These are phyloP conservation scores for Aphelinus certus DNA, from an alignment of 1,140 invertebrate genomes.

Conservation along the genomic window DNA sequence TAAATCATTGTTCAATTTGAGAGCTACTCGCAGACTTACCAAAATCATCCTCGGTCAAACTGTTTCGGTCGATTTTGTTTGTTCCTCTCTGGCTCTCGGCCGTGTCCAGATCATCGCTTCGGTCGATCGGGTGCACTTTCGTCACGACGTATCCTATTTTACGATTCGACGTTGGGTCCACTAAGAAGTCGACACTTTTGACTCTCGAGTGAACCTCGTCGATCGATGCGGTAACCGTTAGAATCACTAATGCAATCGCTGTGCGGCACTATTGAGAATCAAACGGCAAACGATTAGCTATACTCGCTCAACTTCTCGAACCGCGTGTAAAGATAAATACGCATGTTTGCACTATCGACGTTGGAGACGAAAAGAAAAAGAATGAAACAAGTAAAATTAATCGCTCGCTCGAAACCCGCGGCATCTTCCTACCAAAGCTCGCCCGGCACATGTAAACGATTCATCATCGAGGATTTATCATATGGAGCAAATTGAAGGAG, in stretches of 20 bases:
- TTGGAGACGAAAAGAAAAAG: not conserved
- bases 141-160: conserved; percentile 50
- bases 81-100: conserved; percentile 28
- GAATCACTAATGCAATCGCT: conserved; percentile 43
- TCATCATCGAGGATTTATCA: too few relatives aligned
- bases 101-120: conserved; percentile 47
- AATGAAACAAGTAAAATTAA: not conserved
- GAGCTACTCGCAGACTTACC: conserved; percentile 28
- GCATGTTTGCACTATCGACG: not conserved
- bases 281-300: not conserved
- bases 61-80: conserved; percentile 47
- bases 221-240: conserved; percentile 34
- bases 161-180: conserved; percentile 41
- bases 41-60: conserved; percentile 44
- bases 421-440: too few relatives aligned
- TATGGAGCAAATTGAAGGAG: too few relatives aligned
- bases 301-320: too few relatives aligned
- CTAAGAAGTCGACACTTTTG: conserved; percentile 44
- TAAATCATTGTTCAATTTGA: not conserved
- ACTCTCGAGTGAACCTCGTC: conserved; percentile 38
- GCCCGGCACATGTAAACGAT: too few relatives aligned
- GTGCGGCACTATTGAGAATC: conserved; percentile 38
- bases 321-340: too few relatives aligned
- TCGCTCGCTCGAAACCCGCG: not conserved
- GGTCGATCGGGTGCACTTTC: conserved; percentile 44